These are phyloP conservation scores for Siniperca undulata DNA, from an alignment of 2,797 vertebrate genomes.

Conservation along the genomic window DNA sequence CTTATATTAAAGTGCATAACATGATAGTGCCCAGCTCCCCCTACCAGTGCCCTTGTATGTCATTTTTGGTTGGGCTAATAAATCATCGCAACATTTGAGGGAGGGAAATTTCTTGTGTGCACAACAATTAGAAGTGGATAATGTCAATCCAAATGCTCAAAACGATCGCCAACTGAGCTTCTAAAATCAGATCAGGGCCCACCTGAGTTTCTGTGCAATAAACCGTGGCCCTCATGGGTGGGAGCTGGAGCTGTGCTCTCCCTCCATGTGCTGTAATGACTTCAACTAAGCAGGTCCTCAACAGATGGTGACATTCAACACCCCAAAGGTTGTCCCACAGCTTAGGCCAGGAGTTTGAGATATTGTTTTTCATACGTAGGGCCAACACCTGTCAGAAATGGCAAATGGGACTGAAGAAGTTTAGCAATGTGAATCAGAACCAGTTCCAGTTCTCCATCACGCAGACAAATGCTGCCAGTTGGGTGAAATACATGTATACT, in stretches of 20 bases:
- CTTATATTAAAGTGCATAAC: neutral
- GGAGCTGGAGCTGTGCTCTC: conserved; percentile 37
- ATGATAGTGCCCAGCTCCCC: neutral
- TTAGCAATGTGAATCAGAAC: conserved; percentile 45
- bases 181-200: conserved; percentile 77
- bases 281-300: conserved; percentile 69
- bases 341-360: conserved; percentile 54
- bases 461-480: conserved; percentile 44
- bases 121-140: conserved; percentile 61
- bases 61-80: conserved; percentile 19
- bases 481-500: neutral
- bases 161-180: conserved; percentile 51
- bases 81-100: conserved; percentile 43
- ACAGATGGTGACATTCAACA: conserved; percentile 85
- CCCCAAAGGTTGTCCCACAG: conserved; percentile 70
- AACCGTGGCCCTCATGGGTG: conserved; percentile 60
- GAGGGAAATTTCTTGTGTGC: conserved; percentile 30
- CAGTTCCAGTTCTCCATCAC: conserved; percentile 24
- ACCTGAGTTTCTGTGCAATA: conserved; percentile 78
- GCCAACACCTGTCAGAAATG: conserved; percentile 74
- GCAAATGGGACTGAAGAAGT: conserved; percentile 41
- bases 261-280: conserved; percentile 63
- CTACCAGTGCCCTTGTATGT: neutral
- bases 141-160: conserved; percentile 57
- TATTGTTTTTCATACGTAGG: conserved; percentile 65